Conservation (phyloP, 1,140 invertebrate genomes). For the Battus philenor region DNA sequence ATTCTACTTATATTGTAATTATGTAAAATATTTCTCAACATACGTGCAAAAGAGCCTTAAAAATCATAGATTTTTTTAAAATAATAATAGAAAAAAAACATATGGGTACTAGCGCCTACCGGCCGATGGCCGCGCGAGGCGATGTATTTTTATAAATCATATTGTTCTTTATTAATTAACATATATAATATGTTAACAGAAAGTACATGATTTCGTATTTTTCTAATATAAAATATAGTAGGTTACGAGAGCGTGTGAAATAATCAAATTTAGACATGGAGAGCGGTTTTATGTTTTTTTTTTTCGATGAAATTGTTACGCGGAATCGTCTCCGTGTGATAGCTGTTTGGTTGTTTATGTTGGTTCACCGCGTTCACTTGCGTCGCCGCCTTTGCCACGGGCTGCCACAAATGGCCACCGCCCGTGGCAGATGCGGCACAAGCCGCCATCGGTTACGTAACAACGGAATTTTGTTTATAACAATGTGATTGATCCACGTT, state of each 20-base stretch:
- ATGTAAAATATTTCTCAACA: slow-evolving; percentile 67
- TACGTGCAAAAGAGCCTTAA: slow-evolving; percentile 70
- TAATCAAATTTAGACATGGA: slow-evolving; percentile 59
- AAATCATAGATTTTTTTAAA: slow-evolving; percentile 75
- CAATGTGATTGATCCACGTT: slow-evolving; percentile 57
- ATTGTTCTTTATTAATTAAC: slow-evolving; percentile 75
- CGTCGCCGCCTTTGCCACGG: no score
- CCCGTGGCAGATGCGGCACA: background rate
- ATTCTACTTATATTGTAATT: slow-evolving; percentile 69
- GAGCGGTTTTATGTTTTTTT: slow-evolving; percentile 43
- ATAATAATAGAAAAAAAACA: slow-evolving; percentile 48
- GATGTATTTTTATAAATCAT: slow-evolving; percentile 74
- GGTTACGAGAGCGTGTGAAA: slow-evolving; percentile 57
- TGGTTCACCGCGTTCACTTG: no score
- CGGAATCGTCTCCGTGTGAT: slow-evolving; percentile 41
- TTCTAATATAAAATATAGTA: slow-evolving; percentile 68
- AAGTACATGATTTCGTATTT: slow-evolving; percentile 74
- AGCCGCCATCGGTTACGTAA: slow-evolving; percentile 19
- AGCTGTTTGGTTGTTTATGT: no score
- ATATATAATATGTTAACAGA: slow-evolving; percentile 75
- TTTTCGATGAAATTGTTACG: no score
- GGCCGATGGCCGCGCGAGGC: slow-evolving; percentile 50
- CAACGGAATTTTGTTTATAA: slow-evolving; percentile 40
- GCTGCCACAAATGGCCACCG: no score
- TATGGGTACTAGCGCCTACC: slow-evolving; percentile 66